phyloP scores from a whole-genome alignment of 1,140 invertebrate genomes.

The Planococcus citri region DNA sequence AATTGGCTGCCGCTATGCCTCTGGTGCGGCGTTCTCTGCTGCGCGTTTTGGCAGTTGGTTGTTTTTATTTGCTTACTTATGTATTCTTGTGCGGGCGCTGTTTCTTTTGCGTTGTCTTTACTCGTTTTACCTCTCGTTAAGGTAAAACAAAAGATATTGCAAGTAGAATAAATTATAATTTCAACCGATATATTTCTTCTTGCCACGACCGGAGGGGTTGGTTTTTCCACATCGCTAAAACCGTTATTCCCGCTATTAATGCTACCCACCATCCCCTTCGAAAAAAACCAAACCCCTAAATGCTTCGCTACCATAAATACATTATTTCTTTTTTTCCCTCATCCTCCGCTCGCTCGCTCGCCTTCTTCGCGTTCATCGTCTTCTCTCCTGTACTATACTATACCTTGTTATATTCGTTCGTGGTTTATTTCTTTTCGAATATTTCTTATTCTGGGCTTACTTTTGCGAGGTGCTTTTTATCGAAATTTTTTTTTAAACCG shows the following conservation, averaged over 20 bases:
- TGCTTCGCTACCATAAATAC: neutral
- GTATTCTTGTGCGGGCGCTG: conserved; percentile 5
- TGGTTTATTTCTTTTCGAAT: conserved; percentile 4
- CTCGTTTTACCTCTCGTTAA: conserved; percentile 6
- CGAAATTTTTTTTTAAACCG: neutral
- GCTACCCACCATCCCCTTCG: neutral
- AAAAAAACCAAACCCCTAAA: neutral
- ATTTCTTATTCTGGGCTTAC: conserved; percentile 3
- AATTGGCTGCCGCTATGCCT: neutral
- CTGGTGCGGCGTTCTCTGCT: neutral
- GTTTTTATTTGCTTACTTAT: conserved; percentile 8
- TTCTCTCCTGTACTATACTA: too few species aligned
- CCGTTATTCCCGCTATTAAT: conserved; percentile 6
- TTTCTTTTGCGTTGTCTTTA: conserved; percentile 3
- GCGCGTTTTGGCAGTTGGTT: conserved; percentile 6
- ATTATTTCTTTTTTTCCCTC: neutral
- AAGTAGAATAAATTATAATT: conserved; percentile 8
- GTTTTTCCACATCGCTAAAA: conserved; percentile 7
- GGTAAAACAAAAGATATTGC: conserved; percentile 7
- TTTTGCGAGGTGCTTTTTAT: neutral
- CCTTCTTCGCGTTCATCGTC: too few species aligned
- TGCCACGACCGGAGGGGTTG: neutral
- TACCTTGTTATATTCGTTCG: conserved; percentile 2
- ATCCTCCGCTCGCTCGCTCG: too few species aligned
- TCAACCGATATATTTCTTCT: conserved; percentile 2